Evolutionary conservation across 1,140 invertebrate genomes (phyloP).

Genomic region (Cylas formicarius): DNA sequence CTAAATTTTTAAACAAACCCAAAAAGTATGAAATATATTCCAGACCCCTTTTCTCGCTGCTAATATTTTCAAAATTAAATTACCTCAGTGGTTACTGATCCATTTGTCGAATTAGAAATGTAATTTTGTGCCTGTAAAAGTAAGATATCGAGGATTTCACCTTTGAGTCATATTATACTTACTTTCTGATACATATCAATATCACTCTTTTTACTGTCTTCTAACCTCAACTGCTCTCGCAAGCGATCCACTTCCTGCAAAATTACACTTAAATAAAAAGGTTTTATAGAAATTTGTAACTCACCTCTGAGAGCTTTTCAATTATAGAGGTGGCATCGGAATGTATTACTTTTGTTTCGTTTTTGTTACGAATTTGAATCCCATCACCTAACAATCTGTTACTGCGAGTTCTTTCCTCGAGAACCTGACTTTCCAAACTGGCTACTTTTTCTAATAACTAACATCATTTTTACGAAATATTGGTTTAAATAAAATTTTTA

Average conservation of each 20-base stretch:
- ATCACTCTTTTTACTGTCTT: constrained; percentile 21
- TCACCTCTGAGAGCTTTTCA: constrained; percentile 25
- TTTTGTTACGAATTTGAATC: constrained; percentile 2
- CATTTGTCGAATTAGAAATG: too few species aligned
- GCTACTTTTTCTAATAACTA: constrained; percentile 19
- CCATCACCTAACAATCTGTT: constrained; percentile 11
- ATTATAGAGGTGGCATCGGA: constrained; percentile 19
- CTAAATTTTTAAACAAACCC: too few species aligned
- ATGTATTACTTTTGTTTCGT: not conserved
- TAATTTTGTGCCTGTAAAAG: too few species aligned
- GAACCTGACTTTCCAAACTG: constrained; percentile 16
- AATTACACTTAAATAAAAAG: constrained; percentile 5
- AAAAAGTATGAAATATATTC: too few species aligned
- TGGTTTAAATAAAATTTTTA: constrained; percentile 5
- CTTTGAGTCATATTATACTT: too few species aligned
- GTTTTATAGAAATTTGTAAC: constrained; percentile 13
- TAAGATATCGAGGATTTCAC: too few species aligned
- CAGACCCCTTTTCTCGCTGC: too few species aligned
- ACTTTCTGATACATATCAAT: constrained; percentile 16
- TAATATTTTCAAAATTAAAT: too few species aligned
- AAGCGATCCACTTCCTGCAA: constrained; percentile 24
- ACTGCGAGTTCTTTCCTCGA: constrained; percentile 14
- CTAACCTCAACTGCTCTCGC: constrained; percentile 17
- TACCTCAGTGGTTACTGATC: too few species aligned
- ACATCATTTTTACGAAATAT: constrained; percentile 3